These are phyloP conservation scores for Hippasteria phrygiana DNA, from an alignment of 53 echinoderm and acorn worm species.

Conservation along the genomic window DNA sequence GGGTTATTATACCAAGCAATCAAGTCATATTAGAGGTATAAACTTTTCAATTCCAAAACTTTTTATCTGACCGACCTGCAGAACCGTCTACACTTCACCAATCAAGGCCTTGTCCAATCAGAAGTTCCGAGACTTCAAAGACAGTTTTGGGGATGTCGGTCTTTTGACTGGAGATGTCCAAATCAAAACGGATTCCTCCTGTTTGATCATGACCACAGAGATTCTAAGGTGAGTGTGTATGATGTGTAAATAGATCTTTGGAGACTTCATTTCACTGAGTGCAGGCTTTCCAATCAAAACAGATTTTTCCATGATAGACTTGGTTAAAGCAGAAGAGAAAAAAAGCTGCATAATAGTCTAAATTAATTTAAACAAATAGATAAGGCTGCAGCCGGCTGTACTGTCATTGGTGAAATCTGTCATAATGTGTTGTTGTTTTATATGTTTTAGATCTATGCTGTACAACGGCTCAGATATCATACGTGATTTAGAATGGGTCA, in stretches of 20 bases:
- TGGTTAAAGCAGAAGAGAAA: too few species aligned
- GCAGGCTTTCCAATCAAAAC: too few species aligned
- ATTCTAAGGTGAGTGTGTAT: conserved; percentile 82
- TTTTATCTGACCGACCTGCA: neutral
- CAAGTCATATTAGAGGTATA: neutral
- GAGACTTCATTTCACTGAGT: too few species aligned
- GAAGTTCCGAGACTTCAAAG: conserved; percentile 96
- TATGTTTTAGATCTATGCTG: conserved; percentile 82
- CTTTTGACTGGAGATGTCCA: conserved; percentile 98
- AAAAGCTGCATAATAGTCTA: too few species aligned
- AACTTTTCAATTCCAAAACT: neutral
- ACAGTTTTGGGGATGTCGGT: conserved; percentile 87
- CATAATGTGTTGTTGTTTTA: neutral
- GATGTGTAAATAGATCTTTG: too few species aligned
- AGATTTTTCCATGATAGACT: too few species aligned
- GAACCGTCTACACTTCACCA: conserved; percentile 94
- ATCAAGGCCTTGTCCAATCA: conserved; percentile 99
- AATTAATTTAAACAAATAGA: neutral
- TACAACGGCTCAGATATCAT: conserved; percentile 97
- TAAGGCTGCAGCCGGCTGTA: neutral
- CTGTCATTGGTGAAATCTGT: neutral
- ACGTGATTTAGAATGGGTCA: conserved; percentile 96
- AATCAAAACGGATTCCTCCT: conserved; percentile 88
- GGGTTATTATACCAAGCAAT: too few species aligned
- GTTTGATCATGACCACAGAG: conserved; percentile 99